Evolutionary conservation across 2,888 invertebrate genomes (phyloP), one percentile per base, ranked within the genome.

Genomic region (Cheilosia scutellata): DNA sequence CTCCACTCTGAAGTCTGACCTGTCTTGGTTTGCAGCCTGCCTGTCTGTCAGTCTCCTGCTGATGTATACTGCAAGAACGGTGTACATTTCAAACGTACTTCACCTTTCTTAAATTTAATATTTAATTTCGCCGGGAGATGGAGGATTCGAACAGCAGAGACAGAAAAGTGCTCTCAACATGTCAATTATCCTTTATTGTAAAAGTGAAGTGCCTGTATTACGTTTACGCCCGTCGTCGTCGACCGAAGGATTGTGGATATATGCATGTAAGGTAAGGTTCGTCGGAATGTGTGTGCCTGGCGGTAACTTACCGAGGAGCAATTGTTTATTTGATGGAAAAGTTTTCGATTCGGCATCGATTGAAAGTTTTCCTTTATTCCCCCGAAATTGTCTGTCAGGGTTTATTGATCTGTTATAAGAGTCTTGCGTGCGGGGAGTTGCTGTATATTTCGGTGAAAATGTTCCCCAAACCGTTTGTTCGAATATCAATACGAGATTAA

Each of bases 181-280:
- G 86, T 86, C 86, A 82, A 86, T 86, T 86, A 86, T 86, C 82
- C 77, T 76, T 82, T 80, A 82, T 86, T 86, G 82, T 72, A 72
- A 76, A 86, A 65, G 76, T 76, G 76, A 86, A 86, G 86, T 86
- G 80, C 68, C 76, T 63, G 70, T 76, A 29, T 70, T 37, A 11
- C 37, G 37, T 37, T 47, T 47, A 65, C 53, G 60, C 27, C n/a
- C 27, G 16, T 33, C 44, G 5, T 33, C 16, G 11, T 53, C 25
- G 6, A 55, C 31, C 16, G 27, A 55, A 60, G 57, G 72, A 68
- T 83, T 72, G 70, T 20, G 5, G 44, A 77, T 72, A 55, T 72
- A 72, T 76, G 66, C 78, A 79, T 68, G 79, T 63, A 53, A 70
- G 31, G 68, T 55, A 57, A 57, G 63, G 40, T 29, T 44, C 31